Evolutionary conservation across 2,888 invertebrate species (phyloP).

Genomic region (Eilema griseolum): DNA sequence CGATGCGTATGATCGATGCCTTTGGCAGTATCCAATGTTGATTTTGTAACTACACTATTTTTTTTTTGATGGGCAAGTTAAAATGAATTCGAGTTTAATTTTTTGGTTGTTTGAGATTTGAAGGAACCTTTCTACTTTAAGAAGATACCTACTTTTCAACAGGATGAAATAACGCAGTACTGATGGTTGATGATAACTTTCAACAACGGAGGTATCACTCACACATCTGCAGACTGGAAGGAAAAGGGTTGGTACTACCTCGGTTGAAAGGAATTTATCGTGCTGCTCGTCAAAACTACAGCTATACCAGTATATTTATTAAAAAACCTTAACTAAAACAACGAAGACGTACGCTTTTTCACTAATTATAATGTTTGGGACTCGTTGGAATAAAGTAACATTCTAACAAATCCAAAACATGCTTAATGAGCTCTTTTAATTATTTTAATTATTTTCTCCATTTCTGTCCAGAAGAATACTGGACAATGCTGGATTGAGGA

Average conservation of each 20-base stretch:
- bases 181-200: background rate
- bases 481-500: too few relatives aligned
- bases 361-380: too few relatives aligned
- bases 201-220: background rate
- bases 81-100: background rate
- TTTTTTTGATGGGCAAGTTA: conserved; percentile 5
- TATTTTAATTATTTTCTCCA: too few relatives aligned
- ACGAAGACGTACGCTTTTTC: too few relatives aligned
- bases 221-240: background rate
- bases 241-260: background rate
- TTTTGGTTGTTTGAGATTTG: background rate
- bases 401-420: too few relatives aligned
- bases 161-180: background rate
- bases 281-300: too few relatives aligned
- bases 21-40: conserved; percentile 41
- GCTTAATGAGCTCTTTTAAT: too few relatives aligned
- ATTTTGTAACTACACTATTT: conserved; percentile 41
- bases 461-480: too few relatives aligned
- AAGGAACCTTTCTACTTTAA: background rate
- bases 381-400: too few relatives aligned
- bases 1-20: conserved; percentile 58
- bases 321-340: too few relatives aligned
- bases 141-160: background rate
- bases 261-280: too few relatives aligned
- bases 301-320: too few relatives aligned